Conservation (phyloP, 2,888 invertebrate species). For the Mythimna impura region DNA sequence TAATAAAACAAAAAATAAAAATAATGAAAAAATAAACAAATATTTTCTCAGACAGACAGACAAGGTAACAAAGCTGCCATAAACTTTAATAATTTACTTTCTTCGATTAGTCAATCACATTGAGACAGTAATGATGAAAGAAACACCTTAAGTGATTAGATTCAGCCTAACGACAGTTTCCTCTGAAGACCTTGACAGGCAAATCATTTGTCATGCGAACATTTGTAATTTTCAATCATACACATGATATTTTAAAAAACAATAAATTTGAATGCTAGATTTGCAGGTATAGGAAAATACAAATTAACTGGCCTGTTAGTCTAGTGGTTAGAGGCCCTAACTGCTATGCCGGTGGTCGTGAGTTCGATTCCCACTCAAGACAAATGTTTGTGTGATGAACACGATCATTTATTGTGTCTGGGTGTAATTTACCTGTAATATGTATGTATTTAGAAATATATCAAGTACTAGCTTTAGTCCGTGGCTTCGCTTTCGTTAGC, state of each 20-base stretch:
- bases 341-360: no score
- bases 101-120: not conserved
- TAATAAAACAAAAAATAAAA: no score
- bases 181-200: not conserved
- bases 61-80: not conserved
- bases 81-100: not conserved
- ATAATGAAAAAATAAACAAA: no score
- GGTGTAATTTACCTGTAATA: no score
- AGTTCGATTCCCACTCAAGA: no score
- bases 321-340: no score
- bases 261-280: not conserved
- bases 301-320: not conserved
- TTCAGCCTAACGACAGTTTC: not conserved
- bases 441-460: no score
- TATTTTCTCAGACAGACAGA: no score
- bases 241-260: not conserved
- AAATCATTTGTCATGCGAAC: not conserved
- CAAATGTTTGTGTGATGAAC: no score
- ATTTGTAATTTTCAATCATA: slow-evolving; percentile 20
- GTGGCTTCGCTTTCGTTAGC: no score
- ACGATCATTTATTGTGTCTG: no score
- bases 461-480: no score
- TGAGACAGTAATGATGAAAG: not conserved
- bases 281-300: not conserved
- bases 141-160: slow-evolving; percentile 17